Evolutionary conservation across 2,888 invertebrate species (phyloP).

Genomic region (Pandemis corylana): DNA sequence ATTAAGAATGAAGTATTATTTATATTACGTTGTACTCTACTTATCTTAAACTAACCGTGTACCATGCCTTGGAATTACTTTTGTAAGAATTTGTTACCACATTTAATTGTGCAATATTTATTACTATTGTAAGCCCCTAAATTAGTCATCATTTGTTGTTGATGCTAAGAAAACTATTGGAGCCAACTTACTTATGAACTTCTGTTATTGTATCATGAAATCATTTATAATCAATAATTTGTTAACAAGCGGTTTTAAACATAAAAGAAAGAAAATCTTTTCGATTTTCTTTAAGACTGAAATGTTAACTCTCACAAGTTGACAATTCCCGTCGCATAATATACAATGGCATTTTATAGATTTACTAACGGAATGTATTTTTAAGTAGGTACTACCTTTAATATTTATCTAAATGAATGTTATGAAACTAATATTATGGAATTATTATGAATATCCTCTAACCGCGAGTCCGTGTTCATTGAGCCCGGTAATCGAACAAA

Average conservation of each 20-base stretch:
- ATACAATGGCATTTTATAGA: constrained; percentile 41
- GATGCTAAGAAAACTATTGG: constrained; percentile 10
- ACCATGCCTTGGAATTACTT: constrained; percentile 41
- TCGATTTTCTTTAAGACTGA: constrained; percentile 39
- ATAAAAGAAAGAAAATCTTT: neutral
- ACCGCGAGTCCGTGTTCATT: constrained; percentile 8
- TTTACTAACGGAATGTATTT: constrained; percentile 23
- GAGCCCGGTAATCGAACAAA: constrained; percentile 31
- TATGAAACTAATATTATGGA: constrained; percentile 34
- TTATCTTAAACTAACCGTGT: constrained; percentile 25
- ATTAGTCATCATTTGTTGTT: neutral
- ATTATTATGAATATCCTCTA: constrained; percentile 35
- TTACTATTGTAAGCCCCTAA: constrained; percentile 24
- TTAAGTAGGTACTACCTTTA: constrained; percentile 30
- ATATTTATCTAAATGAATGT: constrained; percentile 23
- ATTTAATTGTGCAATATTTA: constrained; percentile 40
- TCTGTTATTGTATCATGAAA: constrained; percentile 22
- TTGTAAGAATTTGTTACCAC: constrained; percentile 38
- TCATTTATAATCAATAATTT: constrained; percentile 10
- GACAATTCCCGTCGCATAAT: constrained; percentile 38
- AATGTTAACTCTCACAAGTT: constrained; percentile 31
- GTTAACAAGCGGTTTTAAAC: constrained; percentile 17
- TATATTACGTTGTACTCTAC: constrained; percentile 39
- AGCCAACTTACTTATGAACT: constrained; percentile 8
- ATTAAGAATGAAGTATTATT: constrained; percentile 41